Base-by-base conservation (phyloP, 2,888 invertebrate species). In the Cataglyphis albicans region DNA sequence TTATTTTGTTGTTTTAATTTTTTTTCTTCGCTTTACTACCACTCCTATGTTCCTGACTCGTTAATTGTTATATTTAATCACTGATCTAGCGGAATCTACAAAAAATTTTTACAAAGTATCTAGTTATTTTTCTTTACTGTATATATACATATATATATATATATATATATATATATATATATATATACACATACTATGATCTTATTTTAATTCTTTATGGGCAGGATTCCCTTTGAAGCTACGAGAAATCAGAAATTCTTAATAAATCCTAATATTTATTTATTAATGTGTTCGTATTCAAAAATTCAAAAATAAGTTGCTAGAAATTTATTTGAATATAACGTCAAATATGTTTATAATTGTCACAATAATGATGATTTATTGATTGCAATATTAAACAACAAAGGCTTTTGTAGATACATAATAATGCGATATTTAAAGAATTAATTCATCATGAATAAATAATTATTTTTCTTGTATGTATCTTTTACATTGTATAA, bases 1-100 rank as follows among this genome's bases (percentile, higher is more conserved):
- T 92, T 92, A 92, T 92, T 92, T 92, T 91, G 91, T 92, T 92
- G 91, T 90, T 91, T 92, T 91, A 90, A 91, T 91, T 91, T 89
- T 91, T 91, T 89, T 87, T 87, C 82, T 91, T 90, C 82, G 87
- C 90, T 89, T 85, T 83, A 86, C 78, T 83, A 67, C 70, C 76
- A 65, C 35, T 64, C 78, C 57, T 18, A 35, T 41, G 18, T 63
- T 59, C 78, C 75, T n/a, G 32, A 44, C 70, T 35, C 52, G 32
- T 70, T 25, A 38, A 68, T 15, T n/a, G n/a, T 6, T 38, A 18
- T 48, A 64, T 68, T 83, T 57, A 18, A 64, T 4, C 15, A 67
- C 21, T 15, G 52, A n/a, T 63, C 7, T 82, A 78, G 61, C 41
- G 21, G 18, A 41, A 68, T 15, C 29, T 15, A 25, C 44, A 76